Evolutionary conservation across 1,140 invertebrate species (phyloP), one percentile per base, ranked within the genome.

Genomic region (Stegodyphus dumicola): DNA sequence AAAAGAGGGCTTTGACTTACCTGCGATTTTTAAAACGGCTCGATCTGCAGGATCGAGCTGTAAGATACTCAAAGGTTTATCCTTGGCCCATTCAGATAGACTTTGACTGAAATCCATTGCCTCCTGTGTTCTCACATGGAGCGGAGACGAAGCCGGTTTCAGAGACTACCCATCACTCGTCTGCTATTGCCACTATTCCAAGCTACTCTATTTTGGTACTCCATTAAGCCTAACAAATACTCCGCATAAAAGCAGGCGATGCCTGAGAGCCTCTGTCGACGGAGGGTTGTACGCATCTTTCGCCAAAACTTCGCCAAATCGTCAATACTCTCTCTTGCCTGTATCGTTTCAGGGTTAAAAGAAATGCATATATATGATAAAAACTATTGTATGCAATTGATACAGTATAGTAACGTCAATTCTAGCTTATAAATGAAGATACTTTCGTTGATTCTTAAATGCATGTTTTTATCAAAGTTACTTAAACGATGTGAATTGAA

Each of bases 21-120:
- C 97, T 93, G 97, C 97, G 92, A 98, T 98, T 89, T 96, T 93
- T 65, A 98, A 93, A 51, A 99, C 97, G 87, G 97, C 97, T 90
- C 97, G 93, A 93, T 98, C 95, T 88, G 96, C 96, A 88, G 95
- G 95, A 93, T 98, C 96, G 89, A 99, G 93, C 91, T 98, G 97
- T 71, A 99, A 93, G 90, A 99, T 97, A 91, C 96, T 96, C 89
- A 99, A 93, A 88, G 97, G 97, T 92, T 98, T 97, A 91, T 97
- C 95, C 93, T 96, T 96, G 88, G 95, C 95, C 96, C 96, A 98
- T 93, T 97, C 96, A n/a, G 86, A 87, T 64, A 87, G 79, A 67
- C 86, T 87, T 51, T 87, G 86, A 60, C 56, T 79, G 74, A 87
- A 87, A 83, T 87, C 79, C 86, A 87, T 87, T 48, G 67, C 74